phyloP scores from a whole-genome alignment of 2,888 invertebrate genomes.

The Phanerotoma sp. region DNA sequence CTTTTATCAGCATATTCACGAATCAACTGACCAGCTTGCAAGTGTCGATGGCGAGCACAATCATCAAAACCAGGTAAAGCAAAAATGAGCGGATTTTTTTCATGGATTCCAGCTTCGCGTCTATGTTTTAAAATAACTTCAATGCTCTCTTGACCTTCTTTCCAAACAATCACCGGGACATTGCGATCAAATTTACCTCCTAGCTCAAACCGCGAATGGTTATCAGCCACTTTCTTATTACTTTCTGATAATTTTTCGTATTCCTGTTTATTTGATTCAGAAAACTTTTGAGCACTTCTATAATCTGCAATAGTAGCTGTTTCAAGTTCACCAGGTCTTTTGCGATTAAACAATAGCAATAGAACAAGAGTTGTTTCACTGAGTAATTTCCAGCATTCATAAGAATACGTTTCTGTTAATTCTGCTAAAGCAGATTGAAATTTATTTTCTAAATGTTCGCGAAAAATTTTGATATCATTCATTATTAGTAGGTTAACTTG shows the following conservation, averaged over 20 bases:
- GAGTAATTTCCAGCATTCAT: slow-evolving; percentile 19
- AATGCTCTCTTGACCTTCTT: slow-evolving; percentile 15
- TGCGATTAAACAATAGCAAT: slow-evolving; percentile 23
- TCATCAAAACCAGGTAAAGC: slow-evolving; percentile 24
- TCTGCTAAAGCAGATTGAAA: slow-evolving; percentile 1
- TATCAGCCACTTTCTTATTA: slow-evolving; percentile 6
- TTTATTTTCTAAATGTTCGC: too few species aligned
- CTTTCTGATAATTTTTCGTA: slow-evolving; percentile 15
- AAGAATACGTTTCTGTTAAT: slow-evolving; percentile 12
- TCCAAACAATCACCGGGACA: slow-evolving; percentile 24
- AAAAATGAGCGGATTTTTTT: slow-evolving; percentile 25
- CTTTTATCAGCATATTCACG: slow-evolving; percentile 17
- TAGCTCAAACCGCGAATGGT: slow-evolving; percentile 19
- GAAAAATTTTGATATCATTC: too few species aligned
- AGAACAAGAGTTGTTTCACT: slow-evolving; percentile 11
- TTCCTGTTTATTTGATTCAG: slow-evolving; percentile 15
- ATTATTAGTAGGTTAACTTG: too few species aligned
- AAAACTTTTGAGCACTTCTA: slow-evolving; percentile 6
- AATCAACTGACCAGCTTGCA: slow-evolving; percentile 19
- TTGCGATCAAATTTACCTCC: slow-evolving; percentile 23
- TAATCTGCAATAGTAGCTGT: slow-evolving; percentile 14
- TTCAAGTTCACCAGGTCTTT: slow-evolving; percentile 26
- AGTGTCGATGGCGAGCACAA: slow-evolving; percentile 11
- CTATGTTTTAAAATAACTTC: slow-evolving; percentile 9
- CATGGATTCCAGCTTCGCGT: slow-evolving; percentile 10